Percentiles rank a stretch among this genome's conserved stretches.
Conservation (phyloP, 2,888 invertebrate species). For the Mythimna vitellina region DNA sequence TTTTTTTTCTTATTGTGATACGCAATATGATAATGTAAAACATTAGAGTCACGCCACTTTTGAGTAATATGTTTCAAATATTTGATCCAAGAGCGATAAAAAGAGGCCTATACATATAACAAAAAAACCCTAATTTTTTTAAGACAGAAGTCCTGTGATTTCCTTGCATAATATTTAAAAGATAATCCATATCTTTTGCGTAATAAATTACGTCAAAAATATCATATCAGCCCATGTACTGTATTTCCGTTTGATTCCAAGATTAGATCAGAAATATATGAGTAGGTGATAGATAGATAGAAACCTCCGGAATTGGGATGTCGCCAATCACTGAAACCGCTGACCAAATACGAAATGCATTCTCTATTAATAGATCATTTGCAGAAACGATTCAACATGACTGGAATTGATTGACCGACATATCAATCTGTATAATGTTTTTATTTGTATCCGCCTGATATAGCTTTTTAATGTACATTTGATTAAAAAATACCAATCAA, state of each 20-base stretch:
- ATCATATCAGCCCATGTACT: background rate
- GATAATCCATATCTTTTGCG: conserved; percentile 6
- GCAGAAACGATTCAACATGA: conserved; percentile 36
- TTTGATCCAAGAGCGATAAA: background rate
- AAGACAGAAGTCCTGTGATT: background rate
- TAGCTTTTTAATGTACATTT: conserved; percentile 19
- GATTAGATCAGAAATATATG: conserved; percentile 29
- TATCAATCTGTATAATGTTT: conserved; percentile 7
- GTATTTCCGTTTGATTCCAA: conserved; percentile 30
- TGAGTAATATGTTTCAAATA: background rate
- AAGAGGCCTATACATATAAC: background rate
- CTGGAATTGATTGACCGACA: conserved; percentile 17
- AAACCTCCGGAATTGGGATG: conserved; percentile 39
- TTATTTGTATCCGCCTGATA: conserved; percentile 6
- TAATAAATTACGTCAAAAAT: conserved; percentile 10
- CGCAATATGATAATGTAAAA: background rate
- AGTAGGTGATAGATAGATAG: conserved; percentile 1
- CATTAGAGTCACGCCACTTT: background rate
- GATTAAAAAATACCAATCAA: conserved; percentile 30
- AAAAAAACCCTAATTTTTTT: too few species aligned
- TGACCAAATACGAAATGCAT: conserved; percentile 49
- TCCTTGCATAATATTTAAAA: conserved; percentile 1
- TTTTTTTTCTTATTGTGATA: background rate
- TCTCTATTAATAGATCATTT: conserved; percentile 49
- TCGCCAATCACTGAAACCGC: conserved; percentile 23